These are phyloP conservation scores for Antrozous pallidus DNA, from an alignment of 2,797 vertebrate species.

Conservation along the genomic window DNA sequence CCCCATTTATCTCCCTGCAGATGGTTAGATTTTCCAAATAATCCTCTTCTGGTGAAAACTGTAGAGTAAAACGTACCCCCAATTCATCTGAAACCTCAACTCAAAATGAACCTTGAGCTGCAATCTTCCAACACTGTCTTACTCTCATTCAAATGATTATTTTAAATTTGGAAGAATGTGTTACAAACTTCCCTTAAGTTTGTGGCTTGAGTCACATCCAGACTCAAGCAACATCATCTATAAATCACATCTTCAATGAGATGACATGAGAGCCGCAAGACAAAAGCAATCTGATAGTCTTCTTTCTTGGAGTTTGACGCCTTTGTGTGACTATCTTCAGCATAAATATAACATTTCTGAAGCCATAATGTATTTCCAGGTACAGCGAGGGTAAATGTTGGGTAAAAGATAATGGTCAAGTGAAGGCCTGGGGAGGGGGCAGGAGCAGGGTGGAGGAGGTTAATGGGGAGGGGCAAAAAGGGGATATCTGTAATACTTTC, in stretches of 20 bases:
- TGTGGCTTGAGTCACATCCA: background rate
- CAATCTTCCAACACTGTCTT: background rate
- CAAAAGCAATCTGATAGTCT: background rate
- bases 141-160: background rate
- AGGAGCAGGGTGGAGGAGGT: too few species aligned
- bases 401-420: background rate
- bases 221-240: background rate
- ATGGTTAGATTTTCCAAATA: background rate
- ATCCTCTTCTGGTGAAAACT: conserved; percentile 11
- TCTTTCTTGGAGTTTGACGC: background rate
- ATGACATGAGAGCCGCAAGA: background rate
- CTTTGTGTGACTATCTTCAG: background rate
- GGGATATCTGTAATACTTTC: too few species aligned
- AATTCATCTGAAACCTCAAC: background rate
- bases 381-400: background rate
- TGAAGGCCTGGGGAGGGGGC: too few species aligned
- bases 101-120: background rate
- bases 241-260: background rate
- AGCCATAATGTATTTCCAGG: background rate
- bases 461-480: too few species aligned
- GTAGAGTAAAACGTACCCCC: background rate
- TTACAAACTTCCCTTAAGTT: background rate
- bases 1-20: conserved; percentile 16
- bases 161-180: background rate
- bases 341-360: background rate